phyloP scores from a whole-genome alignment of 2,797 vertebrate genomes.

The Periophthalmus magnuspinnatus region DNA sequence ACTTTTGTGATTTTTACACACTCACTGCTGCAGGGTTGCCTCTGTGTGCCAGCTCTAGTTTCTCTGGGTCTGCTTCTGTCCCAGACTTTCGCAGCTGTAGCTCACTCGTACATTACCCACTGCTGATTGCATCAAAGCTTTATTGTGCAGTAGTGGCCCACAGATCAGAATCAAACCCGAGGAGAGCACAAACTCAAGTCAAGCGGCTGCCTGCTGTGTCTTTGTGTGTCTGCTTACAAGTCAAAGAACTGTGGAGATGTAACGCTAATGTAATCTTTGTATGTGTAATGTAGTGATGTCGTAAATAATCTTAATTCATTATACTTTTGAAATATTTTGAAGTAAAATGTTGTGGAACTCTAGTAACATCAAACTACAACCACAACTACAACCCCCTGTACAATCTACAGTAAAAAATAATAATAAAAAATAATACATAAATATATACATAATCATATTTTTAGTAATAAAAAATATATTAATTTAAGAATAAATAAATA shows the following conservation, averaged over 20 bases:
- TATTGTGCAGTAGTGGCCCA: slow-evolving; percentile 3
- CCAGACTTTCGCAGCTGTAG: slow-evolving; percentile 26
- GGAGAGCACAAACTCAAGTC: slow-evolving; percentile 30
- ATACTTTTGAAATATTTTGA: neutral
- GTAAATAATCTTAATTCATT: neutral
- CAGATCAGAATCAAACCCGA: slow-evolving; percentile 31
- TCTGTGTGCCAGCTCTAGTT: slow-evolving; percentile 29
- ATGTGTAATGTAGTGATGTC: too few species aligned
- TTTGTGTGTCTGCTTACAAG: slow-evolving; percentile 20
- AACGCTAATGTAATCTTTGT: slow-evolving; percentile 29
- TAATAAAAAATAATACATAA: too few species aligned
- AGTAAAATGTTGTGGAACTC: neutral
- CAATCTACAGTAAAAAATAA: too few species aligned
- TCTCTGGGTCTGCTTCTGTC: slow-evolving; percentile 28
- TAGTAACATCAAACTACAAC: too few species aligned
- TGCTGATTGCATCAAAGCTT: slow-evolving; percentile 48
- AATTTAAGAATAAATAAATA: too few species aligned
- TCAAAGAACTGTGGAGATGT: slow-evolving; percentile 30
- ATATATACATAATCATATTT: too few species aligned
- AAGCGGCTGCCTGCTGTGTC: slow-evolving; percentile 25
- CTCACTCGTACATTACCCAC: slow-evolving; percentile 37
- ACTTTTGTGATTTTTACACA: neutral
- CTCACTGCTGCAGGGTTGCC: slow-evolving; percentile 34
- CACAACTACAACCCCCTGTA: too few species aligned
- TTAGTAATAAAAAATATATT: too few species aligned